phyloP scores from a whole-genome alignment of 2,888 invertebrate genomes.

The Ecliptopera silaceata region DNA sequence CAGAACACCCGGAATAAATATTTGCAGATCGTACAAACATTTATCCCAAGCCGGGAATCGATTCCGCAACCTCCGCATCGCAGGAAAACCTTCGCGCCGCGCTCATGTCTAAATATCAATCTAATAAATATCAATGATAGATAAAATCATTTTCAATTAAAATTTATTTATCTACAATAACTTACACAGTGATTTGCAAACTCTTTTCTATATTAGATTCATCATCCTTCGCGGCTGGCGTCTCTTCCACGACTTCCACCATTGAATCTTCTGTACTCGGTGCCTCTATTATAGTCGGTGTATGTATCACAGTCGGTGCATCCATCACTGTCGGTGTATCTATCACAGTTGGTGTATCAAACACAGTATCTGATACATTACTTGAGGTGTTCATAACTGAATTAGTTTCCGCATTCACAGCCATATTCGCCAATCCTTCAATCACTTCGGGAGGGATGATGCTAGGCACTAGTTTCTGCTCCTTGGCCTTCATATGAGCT shows the following conservation, averaged over 20 bases:
- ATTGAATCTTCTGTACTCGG: background rate
- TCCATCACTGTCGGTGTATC: background rate
- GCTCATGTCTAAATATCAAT: too few species aligned
- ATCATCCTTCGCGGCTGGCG: background rate
- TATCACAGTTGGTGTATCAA: background rate
- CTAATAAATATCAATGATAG: too few species aligned
- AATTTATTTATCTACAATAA: background rate
- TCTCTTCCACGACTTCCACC: background rate
- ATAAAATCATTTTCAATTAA: background rate
- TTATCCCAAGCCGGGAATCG: too few species aligned
- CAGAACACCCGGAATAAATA: too few species aligned
- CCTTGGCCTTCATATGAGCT: constrained; percentile 86
- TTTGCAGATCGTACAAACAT: too few species aligned
- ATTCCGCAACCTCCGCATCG: too few species aligned
- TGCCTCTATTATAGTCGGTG: background rate
- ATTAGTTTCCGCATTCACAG: background rate
- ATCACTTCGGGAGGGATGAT: background rate
- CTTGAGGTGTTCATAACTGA: background rate
- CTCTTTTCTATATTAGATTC: background rate
- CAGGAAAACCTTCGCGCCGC: too few species aligned
- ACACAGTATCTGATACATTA: background rate
- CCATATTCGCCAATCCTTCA: background rate
- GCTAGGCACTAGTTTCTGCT: constrained; percentile 48
- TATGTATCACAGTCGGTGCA: background rate
- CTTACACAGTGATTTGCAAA: background rate